phyloP scores from a whole-genome alignment of 2,797 vertebrate genomes.

The Dendrocincla fuliginosa region DNA sequence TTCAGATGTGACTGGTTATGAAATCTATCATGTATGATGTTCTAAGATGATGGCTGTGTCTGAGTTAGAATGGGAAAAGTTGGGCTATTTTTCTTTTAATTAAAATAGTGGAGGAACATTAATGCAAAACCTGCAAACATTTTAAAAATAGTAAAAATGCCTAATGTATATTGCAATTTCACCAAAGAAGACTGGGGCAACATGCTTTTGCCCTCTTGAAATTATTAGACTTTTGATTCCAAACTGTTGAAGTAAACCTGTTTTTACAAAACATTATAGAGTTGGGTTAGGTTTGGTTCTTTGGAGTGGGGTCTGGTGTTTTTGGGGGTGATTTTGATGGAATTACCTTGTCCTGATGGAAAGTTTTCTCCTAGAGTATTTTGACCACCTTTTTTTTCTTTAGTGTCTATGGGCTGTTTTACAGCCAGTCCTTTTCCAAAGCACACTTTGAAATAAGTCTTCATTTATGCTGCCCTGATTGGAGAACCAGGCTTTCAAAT shows the following conservation, averaged over 20 bases:
- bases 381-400: background rate
- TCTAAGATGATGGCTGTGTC: background rate
- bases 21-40: background rate
- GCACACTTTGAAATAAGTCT: background rate
- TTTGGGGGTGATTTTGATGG: background rate
- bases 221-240: background rate
- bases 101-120: background rate
- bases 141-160: background rate
- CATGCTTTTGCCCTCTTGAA: background rate
- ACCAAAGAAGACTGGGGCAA: background rate
- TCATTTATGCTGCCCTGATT: background rate
- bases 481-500: background rate
- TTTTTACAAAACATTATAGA: background rate
- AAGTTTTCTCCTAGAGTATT: background rate
- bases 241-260: background rate
- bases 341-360: background rate
- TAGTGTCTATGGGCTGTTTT: background rate
- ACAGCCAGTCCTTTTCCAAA: background rate
- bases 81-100: background rate
- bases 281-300: background rate
- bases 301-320: background rate
- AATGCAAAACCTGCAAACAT: background rate
- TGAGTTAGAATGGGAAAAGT: background rate
- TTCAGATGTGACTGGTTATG: background rate
- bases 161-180: background rate